Conservation (phyloP, 2,888 invertebrate species). For the Emmelina monodactyla region DNA sequence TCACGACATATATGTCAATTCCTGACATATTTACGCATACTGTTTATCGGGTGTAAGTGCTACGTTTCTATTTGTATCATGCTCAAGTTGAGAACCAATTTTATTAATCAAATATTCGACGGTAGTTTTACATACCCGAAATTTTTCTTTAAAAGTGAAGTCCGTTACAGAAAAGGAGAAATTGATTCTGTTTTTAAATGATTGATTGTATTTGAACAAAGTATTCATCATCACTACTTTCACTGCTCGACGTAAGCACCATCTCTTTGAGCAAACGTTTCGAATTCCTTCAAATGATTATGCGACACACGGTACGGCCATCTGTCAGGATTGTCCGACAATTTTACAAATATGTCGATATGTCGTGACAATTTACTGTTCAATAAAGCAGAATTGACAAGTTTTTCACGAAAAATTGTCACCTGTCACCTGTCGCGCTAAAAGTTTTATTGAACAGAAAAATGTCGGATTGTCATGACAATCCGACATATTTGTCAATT, state of each 20-base stretch:
- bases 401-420: too few relatives aligned
- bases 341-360: background rate
- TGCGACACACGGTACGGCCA: background rate
- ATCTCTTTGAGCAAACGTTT: background rate
- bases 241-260: slow-evolving; percentile 5
- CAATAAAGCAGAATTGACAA: background rate
- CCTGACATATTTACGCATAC: too few relatives aligned
- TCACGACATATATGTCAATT: too few relatives aligned
- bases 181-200: slow-evolving; percentile 9
- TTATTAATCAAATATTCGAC: background rate
- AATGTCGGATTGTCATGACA: too few relatives aligned
- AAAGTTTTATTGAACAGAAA: background rate
- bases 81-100: slow-evolving; percentile 1
- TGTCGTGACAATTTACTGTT: slow-evolving; percentile 1
- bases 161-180: slow-evolving; percentile 4
- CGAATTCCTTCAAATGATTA: background rate
- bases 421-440: background rate
- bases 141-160: slow-evolving; percentile 4
- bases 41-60: slow-evolving; percentile 5
- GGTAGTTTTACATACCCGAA: background rate
- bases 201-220: slow-evolving; percentile 7
- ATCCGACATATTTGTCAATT: too few relatives aligned
- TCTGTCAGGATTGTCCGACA: slow-evolving; percentile 1
- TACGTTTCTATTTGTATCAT: slow-evolving; percentile 1
- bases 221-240: slow-evolving; percentile 10